These are phyloP conservation scores for Sebastiscus albofasciatus DNA, from an alignment of 2,797 vertebrate species.

Conservation along the genomic window DNA sequence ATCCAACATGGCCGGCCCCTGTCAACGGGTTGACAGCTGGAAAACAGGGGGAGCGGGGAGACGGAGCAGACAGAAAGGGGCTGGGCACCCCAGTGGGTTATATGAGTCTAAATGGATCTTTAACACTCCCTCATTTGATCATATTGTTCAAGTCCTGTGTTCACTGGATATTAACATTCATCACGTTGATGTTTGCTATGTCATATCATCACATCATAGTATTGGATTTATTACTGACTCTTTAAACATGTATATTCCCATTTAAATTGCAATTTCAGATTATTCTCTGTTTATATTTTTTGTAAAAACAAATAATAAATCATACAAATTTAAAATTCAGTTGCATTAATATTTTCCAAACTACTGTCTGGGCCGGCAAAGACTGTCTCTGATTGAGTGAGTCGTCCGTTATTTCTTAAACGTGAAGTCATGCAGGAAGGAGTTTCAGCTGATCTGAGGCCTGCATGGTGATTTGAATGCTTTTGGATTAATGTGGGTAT, in stretches of 20 bases:
- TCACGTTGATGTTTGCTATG: background rate
- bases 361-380: background rate
- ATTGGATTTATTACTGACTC: background rate
- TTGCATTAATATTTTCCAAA: background rate
- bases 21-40: conserved; percentile 38
- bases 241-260: background rate
- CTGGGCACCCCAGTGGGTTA: background rate
- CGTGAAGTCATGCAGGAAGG: background rate
- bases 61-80: conserved; percentile 17
- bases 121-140: background rate
- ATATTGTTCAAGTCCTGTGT: background rate
- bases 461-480: background rate
- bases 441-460: background rate
- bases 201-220: background rate
- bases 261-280: background rate
- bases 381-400: background rate
- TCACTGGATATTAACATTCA: background rate
- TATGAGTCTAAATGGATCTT: background rate
- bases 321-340: background rate
- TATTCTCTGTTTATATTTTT: background rate
- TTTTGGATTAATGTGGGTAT: background rate
- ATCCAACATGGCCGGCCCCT: conserved; percentile 50
- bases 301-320: background rate
- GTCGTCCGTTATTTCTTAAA: background rate
- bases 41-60: conserved; percentile 5